Percentiles rank a stretch among this genome's conserved stretches.
Conservation (phyloP, 2,888 invertebrate genomes). For the Nebria brevicollis region DNA sequence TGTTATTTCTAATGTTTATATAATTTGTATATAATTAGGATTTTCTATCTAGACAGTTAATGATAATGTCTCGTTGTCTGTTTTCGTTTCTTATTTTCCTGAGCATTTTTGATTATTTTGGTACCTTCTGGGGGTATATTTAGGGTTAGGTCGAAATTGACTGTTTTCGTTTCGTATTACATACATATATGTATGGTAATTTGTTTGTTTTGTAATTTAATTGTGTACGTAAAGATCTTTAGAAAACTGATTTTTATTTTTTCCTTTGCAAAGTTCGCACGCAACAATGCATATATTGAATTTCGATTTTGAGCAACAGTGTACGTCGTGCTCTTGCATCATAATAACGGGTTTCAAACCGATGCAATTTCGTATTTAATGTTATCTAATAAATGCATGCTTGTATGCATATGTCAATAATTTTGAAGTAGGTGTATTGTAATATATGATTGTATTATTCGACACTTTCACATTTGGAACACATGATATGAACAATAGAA, state of each 20-base stretch:
- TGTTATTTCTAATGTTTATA: not conserved
- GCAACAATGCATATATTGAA: not conserved
- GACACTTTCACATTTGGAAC: slow-evolving; percentile 1
- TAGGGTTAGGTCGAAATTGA: not conserved
- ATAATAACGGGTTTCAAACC: not conserved
- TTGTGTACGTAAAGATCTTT: no score
- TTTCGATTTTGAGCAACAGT: not conserved
- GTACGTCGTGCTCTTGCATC: not conserved
- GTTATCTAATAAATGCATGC: not conserved
- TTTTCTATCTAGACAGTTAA: not conserved
- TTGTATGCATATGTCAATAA: not conserved
- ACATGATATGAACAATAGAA: not conserved
- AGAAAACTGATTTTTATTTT: no score
- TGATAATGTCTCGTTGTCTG: not conserved
- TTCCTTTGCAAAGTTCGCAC: not conserved
- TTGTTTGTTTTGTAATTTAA: no score
- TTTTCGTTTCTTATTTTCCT: not conserved
- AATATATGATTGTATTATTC: not conserved
- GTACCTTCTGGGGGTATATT: no score
- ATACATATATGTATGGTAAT: not conserved
- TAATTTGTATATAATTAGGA: not conserved
- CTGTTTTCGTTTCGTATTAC: not conserved
- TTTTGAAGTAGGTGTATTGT: not conserved
- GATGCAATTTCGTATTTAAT: not conserved
- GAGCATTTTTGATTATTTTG: no score